Evolutionary conservation across 2,888 invertebrate species (phyloP).

Genomic region (Epiblema foenella): DNA sequence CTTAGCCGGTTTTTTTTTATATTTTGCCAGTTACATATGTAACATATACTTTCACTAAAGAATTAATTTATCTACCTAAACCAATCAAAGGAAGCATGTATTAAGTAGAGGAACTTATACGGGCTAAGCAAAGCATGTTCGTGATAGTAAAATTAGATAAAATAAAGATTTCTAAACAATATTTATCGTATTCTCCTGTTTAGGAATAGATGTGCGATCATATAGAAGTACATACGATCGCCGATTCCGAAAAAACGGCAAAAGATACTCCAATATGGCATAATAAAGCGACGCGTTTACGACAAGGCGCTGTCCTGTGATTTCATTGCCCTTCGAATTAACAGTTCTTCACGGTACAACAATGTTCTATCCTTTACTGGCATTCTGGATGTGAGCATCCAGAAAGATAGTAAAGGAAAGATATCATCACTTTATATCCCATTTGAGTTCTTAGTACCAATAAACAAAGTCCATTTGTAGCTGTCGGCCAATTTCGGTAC

Average conservation of each 20-base stretch:
- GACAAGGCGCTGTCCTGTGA: conserved; percentile 40
- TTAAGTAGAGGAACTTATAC: no score
- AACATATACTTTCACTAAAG: no score
- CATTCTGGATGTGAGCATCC: conserved; percentile 5
- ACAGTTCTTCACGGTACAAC: conserved; percentile 17
- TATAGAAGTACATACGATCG: background rate
- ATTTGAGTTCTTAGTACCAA: conserved; percentile 13
- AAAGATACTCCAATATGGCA: conserved; percentile 54
- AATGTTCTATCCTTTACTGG: conserved; percentile 19
- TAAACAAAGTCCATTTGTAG: conserved; percentile 39
- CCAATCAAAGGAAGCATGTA: no score
- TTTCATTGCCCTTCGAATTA: conserved; percentile 26
- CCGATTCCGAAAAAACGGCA: background rate
- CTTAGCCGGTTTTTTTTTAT: no score
- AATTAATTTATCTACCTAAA: no score
- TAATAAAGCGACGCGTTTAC: conserved; percentile 62
- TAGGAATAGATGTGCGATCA: background rate
- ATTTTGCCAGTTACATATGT: no score
- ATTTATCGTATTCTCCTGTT: no score
- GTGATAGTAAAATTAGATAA: no score
- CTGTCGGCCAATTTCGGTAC: conserved; percentile 50
- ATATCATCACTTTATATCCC: conserved; percentile 11
- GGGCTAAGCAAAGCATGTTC: no score
- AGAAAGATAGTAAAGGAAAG: no score
- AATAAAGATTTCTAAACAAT: no score